Evolutionary conservation across 1,140 invertebrate species (phyloP).

Genomic region (Babylonia areolata): DNA sequence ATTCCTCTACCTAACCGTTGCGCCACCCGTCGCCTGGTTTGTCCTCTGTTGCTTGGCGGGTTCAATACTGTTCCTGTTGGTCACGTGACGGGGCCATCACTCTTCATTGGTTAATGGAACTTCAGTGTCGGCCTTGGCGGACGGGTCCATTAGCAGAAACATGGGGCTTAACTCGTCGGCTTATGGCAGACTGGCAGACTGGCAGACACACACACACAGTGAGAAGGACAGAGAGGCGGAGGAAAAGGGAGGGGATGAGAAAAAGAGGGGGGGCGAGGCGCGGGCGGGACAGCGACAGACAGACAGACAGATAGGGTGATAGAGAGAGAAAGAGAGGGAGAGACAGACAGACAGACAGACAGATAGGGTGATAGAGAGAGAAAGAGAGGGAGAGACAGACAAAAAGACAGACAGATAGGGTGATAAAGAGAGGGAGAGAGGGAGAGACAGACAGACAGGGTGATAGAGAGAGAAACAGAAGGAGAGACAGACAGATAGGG

Average conservation of each 20-base stretch:
- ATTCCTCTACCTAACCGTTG: not conserved
- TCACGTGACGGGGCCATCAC: conserved; percentile 20
- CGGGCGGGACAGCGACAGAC: too few species aligned
- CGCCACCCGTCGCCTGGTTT: not conserved
- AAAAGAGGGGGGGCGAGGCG: too few species aligned
- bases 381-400: not conserved
- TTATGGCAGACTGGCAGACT: not conserved
- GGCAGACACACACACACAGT: not conserved
- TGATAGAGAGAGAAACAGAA: not conserved
- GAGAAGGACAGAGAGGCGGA: not conserved
- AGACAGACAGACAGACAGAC: conserved; percentile 9
- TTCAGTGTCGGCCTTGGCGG: not conserved
- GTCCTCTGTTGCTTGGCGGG: not conserved
- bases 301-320: too few species aligned
- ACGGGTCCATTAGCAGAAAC: not conserved
- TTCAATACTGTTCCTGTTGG: conserved; percentile 7
- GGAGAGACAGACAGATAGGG: too few species aligned
- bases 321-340: too few species aligned
- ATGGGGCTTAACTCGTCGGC: not conserved
- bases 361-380: not conserved
- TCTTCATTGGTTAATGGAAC: conserved; percentile 21
- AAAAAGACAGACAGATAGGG: not conserved
- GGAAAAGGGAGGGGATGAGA: too few species aligned
- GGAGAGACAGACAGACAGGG: not conserved
- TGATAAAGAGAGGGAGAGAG: not conserved